These are phyloP conservation scores for Buphagus erythrorhynchus DNA, from an alignment of 2,797 vertebrate species.

Conservation along the genomic window DNA sequence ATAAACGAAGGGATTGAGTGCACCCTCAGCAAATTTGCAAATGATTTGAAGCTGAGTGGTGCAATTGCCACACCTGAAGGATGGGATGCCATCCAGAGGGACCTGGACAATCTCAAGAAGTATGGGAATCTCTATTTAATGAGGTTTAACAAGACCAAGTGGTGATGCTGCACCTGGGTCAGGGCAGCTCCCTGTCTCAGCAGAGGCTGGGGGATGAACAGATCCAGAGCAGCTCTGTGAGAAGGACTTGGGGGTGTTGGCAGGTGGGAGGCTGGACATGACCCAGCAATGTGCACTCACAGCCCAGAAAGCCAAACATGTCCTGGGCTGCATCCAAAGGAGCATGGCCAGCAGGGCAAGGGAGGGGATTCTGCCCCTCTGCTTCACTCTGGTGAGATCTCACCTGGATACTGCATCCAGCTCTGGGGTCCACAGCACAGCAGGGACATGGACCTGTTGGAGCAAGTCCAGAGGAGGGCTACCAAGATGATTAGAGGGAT, in stretches of 20 bases:
- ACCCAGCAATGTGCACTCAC: accelerated
- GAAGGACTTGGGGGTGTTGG: background rate
- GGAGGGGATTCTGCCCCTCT: background rate
- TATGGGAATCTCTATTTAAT: background rate
- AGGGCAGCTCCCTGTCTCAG: accelerated
- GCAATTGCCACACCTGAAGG: background rate
- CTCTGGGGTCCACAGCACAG: background rate
- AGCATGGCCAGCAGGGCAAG: accelerated
- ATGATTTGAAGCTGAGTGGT: accelerated
- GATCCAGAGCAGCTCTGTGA: accelerated
- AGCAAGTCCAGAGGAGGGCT: background rate
- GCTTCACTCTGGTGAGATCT: accelerated
- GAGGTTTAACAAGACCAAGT: background rate
- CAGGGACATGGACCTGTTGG: background rate
- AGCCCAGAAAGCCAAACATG: background rate
- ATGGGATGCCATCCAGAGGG: background rate
- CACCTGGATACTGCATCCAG: background rate
- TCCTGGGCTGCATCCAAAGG: background rate
- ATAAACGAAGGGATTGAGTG: background rate
- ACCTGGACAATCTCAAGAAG: background rate
- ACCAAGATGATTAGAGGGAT: background rate
- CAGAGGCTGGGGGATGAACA: background rate
- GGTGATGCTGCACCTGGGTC: background rate
- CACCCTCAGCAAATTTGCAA: background rate
- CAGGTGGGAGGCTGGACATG: background rate